These are phyloP conservation scores for Ophioninae sp. DNA, from an alignment of 2,888 invertebrate genomes.

Conservation along the genomic window DNA sequence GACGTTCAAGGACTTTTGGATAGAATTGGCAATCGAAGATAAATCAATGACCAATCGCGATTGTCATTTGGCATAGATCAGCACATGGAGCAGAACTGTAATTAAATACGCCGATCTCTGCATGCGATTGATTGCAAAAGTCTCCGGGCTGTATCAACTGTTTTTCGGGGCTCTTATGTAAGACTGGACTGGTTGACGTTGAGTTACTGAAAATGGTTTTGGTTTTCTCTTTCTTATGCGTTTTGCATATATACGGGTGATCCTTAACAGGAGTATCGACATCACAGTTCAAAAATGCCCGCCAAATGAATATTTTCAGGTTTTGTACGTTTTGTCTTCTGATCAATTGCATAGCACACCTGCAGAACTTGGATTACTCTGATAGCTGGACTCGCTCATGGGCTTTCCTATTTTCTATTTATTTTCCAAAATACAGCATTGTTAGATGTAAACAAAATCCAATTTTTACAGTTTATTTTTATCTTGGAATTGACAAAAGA, in stretches of 20 bases:
- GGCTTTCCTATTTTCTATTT: background rate
- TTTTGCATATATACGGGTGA: slow-evolving; percentile 16
- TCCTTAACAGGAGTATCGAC: background rate
- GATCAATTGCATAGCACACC: background rate
- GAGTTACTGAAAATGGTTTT: slow-evolving; percentile 29
- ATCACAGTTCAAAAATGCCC: background rate
- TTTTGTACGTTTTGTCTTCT: background rate
- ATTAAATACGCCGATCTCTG: slow-evolving; percentile 60
- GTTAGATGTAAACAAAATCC: too few species aligned
- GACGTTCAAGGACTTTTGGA: background rate
- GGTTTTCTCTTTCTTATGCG: background rate
- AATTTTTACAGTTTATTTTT: too few species aligned
- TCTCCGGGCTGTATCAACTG: slow-evolving; percentile 71
- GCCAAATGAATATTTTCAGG: background rate
- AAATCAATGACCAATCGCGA: slow-evolving; percentile 23
- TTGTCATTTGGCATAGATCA: slow-evolving; percentile 26
- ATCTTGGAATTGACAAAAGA: background rate
- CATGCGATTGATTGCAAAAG: slow-evolving; percentile 76
- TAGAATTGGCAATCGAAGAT: background rate
- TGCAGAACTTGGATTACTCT: background rate
- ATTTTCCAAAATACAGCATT: background rate
- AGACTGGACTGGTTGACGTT: slow-evolving; percentile 47
- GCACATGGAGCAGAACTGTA: slow-evolving; percentile 25
- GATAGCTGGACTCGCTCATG: background rate
- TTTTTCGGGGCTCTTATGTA: slow-evolving; percentile 77